Evolutionary conservation across 2,888 invertebrate species (phyloP), one percentile per base, ranked within the genome.

Genomic region (Sacculina carcini): DNA sequence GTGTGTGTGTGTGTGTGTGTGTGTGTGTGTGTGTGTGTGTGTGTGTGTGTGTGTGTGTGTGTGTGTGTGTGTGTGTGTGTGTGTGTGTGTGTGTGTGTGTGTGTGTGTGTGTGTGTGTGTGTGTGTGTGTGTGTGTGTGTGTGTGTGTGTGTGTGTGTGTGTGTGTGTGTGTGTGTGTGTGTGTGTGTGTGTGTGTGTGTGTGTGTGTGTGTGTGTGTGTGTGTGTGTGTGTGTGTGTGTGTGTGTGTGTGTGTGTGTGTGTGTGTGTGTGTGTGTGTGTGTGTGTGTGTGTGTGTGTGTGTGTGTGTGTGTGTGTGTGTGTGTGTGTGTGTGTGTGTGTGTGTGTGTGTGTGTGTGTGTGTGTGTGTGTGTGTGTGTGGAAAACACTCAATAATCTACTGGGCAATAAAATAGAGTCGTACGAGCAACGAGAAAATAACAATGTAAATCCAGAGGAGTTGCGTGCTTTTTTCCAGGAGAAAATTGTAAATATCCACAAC

Each of bases 81-180:
- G 28, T 46, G 28, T 46, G 28, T 23, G 28, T 46, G 28, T 46
- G 28, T 46, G 28, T 46, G 28, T 46, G 28, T 46, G 21, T 23
- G 28, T 46, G 28, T 46, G 21, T 46, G 28, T 46, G 21, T 46
- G 28, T 46, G 28, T 46, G 28, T 46, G 28, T 46, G 28, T 46
- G 28, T 46, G 28, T 23, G n/a, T 46, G 28, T 46, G n/a, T 46
- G 24, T 46, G n/a, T 46, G n/a, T 46, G n/a, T 46, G n/a, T 46
- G n/a, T 46, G n/a, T 46, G n/a, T 46, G n/a, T 46, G n/a, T 23
- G n/a, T 46, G 24, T 46, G 24, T 46, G n/a, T 46, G n/a, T 46
- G 28, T 46, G 28, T 46, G 28, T 46, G 28, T 46, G 28, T 46
- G 28, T 46, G 28, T 46, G 28, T 46, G 28, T 46, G 28, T 46